phyloP scores from a whole-genome alignment of 2,797 vertebrate genomes.

The Apogon talboti region DNA sequence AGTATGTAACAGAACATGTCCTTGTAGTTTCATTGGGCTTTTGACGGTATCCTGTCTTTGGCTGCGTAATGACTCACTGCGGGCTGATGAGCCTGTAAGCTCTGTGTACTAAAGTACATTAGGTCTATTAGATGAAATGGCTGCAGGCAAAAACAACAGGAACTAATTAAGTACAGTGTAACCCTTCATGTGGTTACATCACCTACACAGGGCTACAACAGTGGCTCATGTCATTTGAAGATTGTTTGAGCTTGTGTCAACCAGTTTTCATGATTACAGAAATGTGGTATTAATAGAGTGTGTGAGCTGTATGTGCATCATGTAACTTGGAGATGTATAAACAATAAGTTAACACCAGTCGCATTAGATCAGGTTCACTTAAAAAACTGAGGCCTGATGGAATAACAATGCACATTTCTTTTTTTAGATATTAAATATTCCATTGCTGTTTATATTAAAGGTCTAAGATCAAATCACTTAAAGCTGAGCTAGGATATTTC shows the following conservation, averaged over 20 bases:
- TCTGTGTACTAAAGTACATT: conserved; percentile 48
- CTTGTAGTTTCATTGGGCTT: conserved; percentile 53
- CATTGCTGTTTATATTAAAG: conserved; percentile 8
- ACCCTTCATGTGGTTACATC: conserved; percentile 22
- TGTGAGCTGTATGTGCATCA: background rate
- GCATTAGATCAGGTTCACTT: background rate
- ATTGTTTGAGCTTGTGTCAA: conserved; percentile 8
- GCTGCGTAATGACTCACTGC: conserved; percentile 26
- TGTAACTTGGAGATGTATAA: conserved; percentile 9
- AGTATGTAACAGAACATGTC: conserved; percentile 39
- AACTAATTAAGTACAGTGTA: conserved; percentile 55
- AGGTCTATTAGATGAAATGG: conserved; percentile 61
- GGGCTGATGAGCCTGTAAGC: conserved; percentile 28
- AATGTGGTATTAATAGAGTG: background rate
- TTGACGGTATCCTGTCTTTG: conserved; percentile 68
- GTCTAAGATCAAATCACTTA: conserved; percentile 34
- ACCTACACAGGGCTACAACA: conserved; percentile 3
- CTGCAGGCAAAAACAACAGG: conserved; percentile 68
- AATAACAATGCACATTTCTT: background rate
- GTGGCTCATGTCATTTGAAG: background rate
- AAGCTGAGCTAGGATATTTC: conserved; percentile 9
- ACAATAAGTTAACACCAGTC: background rate
- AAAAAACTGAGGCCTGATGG: conserved; percentile 15
- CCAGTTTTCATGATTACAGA: background rate
- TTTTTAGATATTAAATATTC: conserved; percentile 22